Evolutionary conservation across 2,888 invertebrate genomes (phyloP), one percentile per base, ranked within the genome.

Genomic region (Diarsia brunnea): DNA sequence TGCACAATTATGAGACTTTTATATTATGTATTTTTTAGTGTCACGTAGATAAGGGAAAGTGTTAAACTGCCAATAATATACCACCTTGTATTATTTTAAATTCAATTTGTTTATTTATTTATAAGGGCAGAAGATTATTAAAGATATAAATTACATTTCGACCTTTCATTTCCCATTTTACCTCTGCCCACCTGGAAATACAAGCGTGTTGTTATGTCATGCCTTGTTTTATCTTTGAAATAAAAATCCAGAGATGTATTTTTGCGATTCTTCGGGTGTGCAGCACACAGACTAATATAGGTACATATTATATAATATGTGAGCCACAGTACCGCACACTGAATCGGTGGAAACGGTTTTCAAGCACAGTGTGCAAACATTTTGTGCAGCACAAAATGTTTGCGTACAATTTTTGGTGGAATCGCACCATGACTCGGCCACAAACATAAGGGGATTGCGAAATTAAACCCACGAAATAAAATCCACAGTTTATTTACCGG

Each of bases 401-500:
- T 8, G 38, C 5, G 38, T 38, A 38, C 38, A 38, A 38, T 38
- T 38, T 38, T 38, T 38, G 38, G 38, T 38, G 38, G 7, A 38
- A 38, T 16, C 3, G 16, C 47, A 47, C 47, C 47, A 47, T 16
- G 14, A 47, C 4, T 4, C 12, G 14, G n/a, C 10, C 43, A 12
- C 19, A 21, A 21, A 31, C 5, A 47, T 14, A 51, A 24, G 4
- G 45, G 2, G 21, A 27, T 21, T 27, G 2, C 2, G 0, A 68
- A 72, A 69, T 68, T 0, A 68, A 83, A 84, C 66, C 66, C n/a
- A 55, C 51, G 69, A 49, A 77, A 38, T 64, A 58, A 84, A 68
- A 10, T 84, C 24, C 58, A 74, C 75, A 84, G 53, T 87, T 75
- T 89, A 90, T 88, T 89, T 80, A 87, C 81, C 88, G 91, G 87